Conservation (phyloP, 2,888 invertebrate genomes). For the Watsonalla cultraria region DNA sequence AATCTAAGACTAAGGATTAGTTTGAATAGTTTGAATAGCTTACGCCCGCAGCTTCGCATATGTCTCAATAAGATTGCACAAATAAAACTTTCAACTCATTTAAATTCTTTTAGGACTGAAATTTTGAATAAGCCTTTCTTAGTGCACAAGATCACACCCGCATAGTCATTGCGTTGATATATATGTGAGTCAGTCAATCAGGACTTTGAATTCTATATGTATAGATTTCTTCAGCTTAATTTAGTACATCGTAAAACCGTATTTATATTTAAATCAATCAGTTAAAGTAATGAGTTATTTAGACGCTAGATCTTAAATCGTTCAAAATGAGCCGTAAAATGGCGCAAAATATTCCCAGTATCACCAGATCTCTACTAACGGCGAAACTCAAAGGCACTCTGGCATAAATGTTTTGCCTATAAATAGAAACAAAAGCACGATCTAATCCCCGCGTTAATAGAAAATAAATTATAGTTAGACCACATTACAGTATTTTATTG, state of each 20-base stretch:
- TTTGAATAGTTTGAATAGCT: no score
- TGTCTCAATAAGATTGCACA: background rate
- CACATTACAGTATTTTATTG: slow-evolving; percentile 36
- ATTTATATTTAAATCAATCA: no score
- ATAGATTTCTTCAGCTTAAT: no score
- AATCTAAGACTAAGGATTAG: background rate
- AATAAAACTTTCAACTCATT: background rate
- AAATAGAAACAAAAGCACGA: slow-evolving; percentile 21
- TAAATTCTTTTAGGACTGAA: background rate
- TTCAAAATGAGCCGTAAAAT: background rate
- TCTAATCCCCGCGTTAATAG: slow-evolving; percentile 24
- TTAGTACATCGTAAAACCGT: no score
- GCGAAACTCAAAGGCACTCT: background rate
- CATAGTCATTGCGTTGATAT: no score
- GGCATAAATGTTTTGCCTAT: slow-evolving; percentile 1
- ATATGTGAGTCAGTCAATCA: no score
- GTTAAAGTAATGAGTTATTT: no score
- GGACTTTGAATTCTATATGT: no score
- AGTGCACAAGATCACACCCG: no score
- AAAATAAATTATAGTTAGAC: slow-evolving; percentile 39
- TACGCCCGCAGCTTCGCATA: background rate
- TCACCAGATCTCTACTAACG: background rate
- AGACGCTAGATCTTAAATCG: no score
- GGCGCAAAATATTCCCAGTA: background rate
- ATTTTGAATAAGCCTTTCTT: no score